Percentiles rank a stretch among this genome's conserved stretches.
phyloP scores from a whole-genome alignment of 2,888 invertebrate genomes.

The Caenorhabditis sp. region DNA sequence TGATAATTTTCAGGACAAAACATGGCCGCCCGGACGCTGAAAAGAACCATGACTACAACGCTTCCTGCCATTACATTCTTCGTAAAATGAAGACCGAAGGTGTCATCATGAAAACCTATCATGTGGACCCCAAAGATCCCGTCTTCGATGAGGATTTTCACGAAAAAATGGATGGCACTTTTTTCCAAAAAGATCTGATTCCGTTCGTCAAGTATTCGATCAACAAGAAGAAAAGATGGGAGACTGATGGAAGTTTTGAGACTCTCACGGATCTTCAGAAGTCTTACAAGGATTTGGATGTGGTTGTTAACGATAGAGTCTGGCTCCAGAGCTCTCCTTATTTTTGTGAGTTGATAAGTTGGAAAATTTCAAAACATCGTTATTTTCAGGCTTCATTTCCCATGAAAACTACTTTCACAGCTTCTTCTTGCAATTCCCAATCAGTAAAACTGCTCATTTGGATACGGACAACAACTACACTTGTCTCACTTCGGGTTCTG shows the following conservation, averaged over 20 bases:
- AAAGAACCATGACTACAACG: conserved; percentile 16
- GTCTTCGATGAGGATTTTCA: conserved; percentile 6
- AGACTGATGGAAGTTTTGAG: not conserved
- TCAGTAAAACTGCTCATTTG: not conserved
- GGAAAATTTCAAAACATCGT: too few species aligned
- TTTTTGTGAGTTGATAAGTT: conserved; percentile 35
- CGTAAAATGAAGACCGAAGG: conserved; percentile 13
- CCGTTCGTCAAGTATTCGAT: conserved; percentile 26
- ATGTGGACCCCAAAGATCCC: conserved; percentile 6
- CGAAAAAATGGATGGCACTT: conserved; percentile 14
- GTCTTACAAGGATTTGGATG: conserved; percentile 1
- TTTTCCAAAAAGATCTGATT: conserved; percentile 15
- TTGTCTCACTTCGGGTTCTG: not conserved
- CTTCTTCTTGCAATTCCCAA: not conserved
- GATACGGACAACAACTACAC: not conserved
- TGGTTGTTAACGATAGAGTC: conserved; percentile 15
- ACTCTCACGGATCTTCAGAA: conserved; percentile 1
- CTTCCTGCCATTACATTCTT: conserved; percentile 22
- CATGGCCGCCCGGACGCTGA: conserved; percentile 32
- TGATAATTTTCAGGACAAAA: conserved; percentile 28
- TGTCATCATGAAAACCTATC: conserved; percentile 22
- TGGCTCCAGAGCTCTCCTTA: not conserved
- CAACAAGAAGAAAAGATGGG: conserved; percentile 35
- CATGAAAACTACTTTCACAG: not conserved
- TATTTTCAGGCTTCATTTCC: not conserved